Conservation (phyloP, 2,113 vertebrate species). For the Egretta garzetta region DNA sequence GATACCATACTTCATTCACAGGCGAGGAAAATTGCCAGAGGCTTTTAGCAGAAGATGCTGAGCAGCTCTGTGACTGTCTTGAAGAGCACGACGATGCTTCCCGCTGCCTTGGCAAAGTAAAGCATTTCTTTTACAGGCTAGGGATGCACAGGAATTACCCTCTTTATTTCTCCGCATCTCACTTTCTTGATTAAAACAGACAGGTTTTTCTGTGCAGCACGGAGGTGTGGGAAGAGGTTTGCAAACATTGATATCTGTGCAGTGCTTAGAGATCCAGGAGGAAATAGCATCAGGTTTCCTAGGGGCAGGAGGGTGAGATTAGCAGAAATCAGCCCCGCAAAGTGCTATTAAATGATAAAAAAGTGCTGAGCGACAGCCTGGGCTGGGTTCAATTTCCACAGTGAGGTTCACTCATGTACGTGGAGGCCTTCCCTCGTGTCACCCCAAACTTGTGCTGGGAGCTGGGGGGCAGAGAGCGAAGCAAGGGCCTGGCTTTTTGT, state of each 20-base stretch:
- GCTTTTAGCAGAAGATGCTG: background rate
- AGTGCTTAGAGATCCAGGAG: background rate
- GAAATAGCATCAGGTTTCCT: background rate
- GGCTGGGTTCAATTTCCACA: background rate
- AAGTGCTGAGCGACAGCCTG: background rate
- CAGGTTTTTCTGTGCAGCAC: background rate
- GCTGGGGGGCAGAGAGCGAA: background rate
- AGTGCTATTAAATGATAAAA: background rate
- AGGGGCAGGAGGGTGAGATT: background rate
- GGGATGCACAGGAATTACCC: background rate
- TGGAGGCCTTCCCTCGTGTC: background rate
- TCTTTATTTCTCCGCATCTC: background rate
- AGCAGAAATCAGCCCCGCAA: background rate
- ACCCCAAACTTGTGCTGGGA: background rate
- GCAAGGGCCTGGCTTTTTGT: background rate
- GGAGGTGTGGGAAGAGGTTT: background rate
- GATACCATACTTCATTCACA: background rate
- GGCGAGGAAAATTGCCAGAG: background rate
- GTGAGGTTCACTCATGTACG: fast-evolving
- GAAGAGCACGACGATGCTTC: background rate
- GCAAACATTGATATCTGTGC: background rate
- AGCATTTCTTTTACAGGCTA: background rate
- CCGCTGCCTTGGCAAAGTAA: background rate
- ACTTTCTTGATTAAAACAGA: background rate
- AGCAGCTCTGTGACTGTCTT: background rate